Evolutionary conservation across 2,888 invertebrate species (phyloP), one percentile per base, ranked within the genome.

Genomic region (Bimastos eiseni): DNA sequence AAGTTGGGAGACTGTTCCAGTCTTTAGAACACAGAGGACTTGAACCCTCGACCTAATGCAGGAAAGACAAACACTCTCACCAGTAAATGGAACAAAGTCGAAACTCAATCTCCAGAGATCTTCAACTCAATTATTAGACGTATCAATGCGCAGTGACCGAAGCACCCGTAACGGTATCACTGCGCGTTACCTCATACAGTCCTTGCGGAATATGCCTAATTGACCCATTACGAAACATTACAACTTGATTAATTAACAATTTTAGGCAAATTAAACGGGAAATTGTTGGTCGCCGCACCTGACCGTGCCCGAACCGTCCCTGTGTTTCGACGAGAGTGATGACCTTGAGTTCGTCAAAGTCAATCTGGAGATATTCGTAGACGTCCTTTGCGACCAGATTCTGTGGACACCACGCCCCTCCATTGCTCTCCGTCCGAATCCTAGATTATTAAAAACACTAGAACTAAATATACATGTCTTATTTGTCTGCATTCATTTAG

Each of bases 391-490:
- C 97, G 94, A 97, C 97, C 95, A 97, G 97, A 90, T 96, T 96
- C 95, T 97, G 96, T 30, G 98, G 98, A 95, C 98, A 98, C 98
- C 98, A 98, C 0, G 98, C 98, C 89, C 98, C 98, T n/a, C 98
- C 97, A 94, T 97, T 96, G 92, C 96, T 96, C 94, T 98, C 98
- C 15, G 90, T 92, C 24, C 92, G 90, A n/a, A 92, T 92, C 89
- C 92, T 92, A n/a, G n/a, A n/a, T n/a, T n/a, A n/a, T 88, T 89
- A 34, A 90, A 30, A 89, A 70, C 70, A 70, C n/a, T n/a, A 30
- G 11, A 70, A 4, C n/a, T 8, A 6, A 49, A 13, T 44, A 49
- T 24, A n/a, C n/a, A n/a, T n/a, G n/a, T n/a, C n/a, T n/a, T n/a
- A n/a, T n/a, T n/a, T n/a, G n/a, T n/a, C n/a, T n/a, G n/a, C n/a